phyloP scores from a whole-genome alignment of 2,797 vertebrate species.

The Sebastes hubbsi region DNA sequence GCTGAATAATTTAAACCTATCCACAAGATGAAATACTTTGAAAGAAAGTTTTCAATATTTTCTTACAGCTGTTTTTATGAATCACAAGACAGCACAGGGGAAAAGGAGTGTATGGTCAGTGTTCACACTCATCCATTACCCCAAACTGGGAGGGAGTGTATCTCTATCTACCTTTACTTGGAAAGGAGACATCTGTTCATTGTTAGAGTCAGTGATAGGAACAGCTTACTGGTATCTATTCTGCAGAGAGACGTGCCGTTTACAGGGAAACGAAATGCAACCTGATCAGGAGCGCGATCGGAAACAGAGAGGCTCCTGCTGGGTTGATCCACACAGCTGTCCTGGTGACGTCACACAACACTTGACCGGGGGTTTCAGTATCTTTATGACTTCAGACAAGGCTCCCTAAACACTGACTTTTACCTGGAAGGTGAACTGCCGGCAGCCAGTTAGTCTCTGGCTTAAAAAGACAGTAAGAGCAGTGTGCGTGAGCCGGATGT shows the following conservation, averaged over 20 bases:
- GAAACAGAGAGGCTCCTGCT: slow-evolving; percentile 52
- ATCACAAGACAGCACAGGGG: neutral
- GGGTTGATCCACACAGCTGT: slow-evolving; percentile 66
- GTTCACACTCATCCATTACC: slow-evolving; percentile 22
- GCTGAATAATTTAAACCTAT: neutral
- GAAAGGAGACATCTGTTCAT: slow-evolving; percentile 77
- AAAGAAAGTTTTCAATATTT: neutral
- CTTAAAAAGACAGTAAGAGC: slow-evolving; percentile 23
- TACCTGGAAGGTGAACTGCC: slow-evolving; percentile 30
- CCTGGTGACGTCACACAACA: slow-evolving; percentile 71
- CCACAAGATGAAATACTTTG: neutral
- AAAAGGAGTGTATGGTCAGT: slow-evolving; percentile 10
- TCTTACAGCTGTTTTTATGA: neutral
- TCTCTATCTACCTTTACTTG: slow-evolving; percentile 41
- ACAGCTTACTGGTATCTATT: slow-evolving; percentile 58
- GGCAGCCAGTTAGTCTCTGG: slow-evolving; percentile 23
- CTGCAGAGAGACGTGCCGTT: slow-evolving; percentile 53
- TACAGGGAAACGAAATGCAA: slow-evolving; percentile 60
- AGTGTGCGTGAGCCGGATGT: neutral
- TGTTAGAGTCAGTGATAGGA: slow-evolving; percentile 68
- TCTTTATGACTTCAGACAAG: slow-evolving; percentile 48
- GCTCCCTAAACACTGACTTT: slow-evolving; percentile 33
- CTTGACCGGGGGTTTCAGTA: slow-evolving; percentile 61
- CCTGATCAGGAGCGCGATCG: slow-evolving; percentile 50
- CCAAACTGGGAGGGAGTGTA: slow-evolving; percentile 38